phyloP scores from a whole-genome alignment of 2,888 invertebrate species.

The Ariolimax columbianus region DNA sequence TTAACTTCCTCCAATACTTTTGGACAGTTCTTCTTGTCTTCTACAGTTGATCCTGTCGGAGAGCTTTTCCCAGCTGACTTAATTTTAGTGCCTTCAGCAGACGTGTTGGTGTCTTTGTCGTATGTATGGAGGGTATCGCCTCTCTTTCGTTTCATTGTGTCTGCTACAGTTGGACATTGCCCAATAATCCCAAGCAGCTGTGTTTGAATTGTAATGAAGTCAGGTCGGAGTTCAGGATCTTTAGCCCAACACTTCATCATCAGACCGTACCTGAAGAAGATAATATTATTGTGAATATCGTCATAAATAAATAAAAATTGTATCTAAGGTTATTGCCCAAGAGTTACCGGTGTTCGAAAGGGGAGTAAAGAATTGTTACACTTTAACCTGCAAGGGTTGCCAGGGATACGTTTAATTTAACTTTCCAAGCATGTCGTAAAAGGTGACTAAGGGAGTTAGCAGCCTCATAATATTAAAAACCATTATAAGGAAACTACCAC shows the following conservation, averaged over 20 bases:
- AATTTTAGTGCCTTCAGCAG: background rate
- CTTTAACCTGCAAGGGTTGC: too few relatives aligned
- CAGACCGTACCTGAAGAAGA: slow-evolving; percentile 45
- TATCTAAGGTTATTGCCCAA: too few relatives aligned
- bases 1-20: background rate
- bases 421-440: too few relatives aligned
- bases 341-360: too few relatives aligned
- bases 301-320: background rate
- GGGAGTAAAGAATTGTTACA: too few relatives aligned
- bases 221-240: slow-evolving; percentile 45
- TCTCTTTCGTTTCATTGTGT: slow-evolving; percentile 17
- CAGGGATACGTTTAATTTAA: too few relatives aligned
- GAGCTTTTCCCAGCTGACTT: background rate
- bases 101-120: background rate
- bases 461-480: too few relatives aligned
- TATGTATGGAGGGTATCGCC: background rate
- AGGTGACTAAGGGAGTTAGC: too few relatives aligned
- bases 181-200: slow-evolving; percentile 40
- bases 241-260: slow-evolving; percentile 55
- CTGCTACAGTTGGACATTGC: background rate
- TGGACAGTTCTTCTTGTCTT: background rate
- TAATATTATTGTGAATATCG: background rate
- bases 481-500: too few relatives aligned
- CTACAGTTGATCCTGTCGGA: background rate
- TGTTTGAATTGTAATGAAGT: slow-evolving; percentile 38